Evolutionary conservation across 2,797 vertebrate species (phyloP).

Genomic region (Diplodus puntazzo): DNA sequence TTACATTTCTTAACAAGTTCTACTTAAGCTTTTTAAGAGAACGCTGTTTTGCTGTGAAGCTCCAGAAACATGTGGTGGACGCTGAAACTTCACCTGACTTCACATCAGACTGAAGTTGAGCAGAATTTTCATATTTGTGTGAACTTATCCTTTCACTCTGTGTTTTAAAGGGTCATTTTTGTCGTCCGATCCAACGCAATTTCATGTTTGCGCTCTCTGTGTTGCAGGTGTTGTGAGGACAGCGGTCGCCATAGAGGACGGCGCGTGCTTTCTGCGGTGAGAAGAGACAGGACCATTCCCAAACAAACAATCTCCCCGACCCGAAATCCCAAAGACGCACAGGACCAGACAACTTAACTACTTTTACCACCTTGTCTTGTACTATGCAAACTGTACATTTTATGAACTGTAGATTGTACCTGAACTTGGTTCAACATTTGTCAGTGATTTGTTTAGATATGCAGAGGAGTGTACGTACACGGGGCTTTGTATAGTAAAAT

Average conservation of each 20-base stretch:
- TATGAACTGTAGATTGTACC: constrained; percentile 90
- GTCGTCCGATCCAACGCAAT: neutral
- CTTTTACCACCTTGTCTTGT: constrained; percentile 89
- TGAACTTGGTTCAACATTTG: constrained; percentile 84
- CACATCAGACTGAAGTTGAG: too few species aligned
- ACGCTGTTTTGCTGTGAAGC: too few species aligned
- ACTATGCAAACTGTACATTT: constrained; percentile 99
- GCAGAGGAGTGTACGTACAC: constrained; percentile 78
- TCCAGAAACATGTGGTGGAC: too few species aligned
- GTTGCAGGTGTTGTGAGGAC: constrained; percentile 81
- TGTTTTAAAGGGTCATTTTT: neutral
- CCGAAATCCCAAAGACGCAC: constrained; percentile 92
- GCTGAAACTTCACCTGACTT: too few species aligned
- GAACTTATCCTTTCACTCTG: neutral
- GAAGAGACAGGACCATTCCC: constrained; percentile 57
- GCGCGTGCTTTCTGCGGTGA: constrained; percentile 33
- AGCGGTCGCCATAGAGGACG: constrained; percentile 28
- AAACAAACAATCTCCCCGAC: constrained; percentile 64
- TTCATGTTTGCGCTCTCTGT: constrained; percentile 11
- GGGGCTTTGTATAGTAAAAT: constrained; percentile 86
- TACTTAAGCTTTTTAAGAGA: too few species aligned
- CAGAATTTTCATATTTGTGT: too few species aligned
- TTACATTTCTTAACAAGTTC: too few species aligned
- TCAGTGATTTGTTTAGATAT: constrained; percentile 91
- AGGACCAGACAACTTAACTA: constrained; percentile 83